Conservation (phyloP, 2,888 invertebrate genomes). For the Zaprionus bogoriensis region DNA sequence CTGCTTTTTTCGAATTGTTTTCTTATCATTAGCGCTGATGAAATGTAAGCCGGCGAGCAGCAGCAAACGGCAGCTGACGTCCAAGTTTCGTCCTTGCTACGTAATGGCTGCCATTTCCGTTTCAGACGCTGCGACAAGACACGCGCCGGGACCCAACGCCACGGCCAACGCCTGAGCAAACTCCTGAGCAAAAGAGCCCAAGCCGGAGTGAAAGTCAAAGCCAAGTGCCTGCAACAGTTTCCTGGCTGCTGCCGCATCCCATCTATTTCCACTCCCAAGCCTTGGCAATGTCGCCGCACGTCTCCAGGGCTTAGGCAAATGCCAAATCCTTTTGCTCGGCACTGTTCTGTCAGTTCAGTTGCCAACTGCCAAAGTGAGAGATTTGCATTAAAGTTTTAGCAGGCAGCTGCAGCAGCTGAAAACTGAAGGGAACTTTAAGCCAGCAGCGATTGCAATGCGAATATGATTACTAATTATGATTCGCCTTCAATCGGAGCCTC, state of each 20-base stretch:
- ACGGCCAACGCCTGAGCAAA: constrained; percentile 21
- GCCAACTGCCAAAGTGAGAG: constrained; percentile 42
- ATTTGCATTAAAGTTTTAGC: constrained; percentile 49
- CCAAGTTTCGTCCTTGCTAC: constrained; percentile 60
- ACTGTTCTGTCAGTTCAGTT: too few species aligned
- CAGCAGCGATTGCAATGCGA: background rate
- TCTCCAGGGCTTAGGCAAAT: constrained; percentile 58
- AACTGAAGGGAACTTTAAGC: constrained; percentile 12
- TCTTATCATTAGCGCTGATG: constrained; percentile 74
- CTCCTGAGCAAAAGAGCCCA: too few species aligned
- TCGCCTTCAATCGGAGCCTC: too few species aligned
- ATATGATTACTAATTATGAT: too few species aligned
- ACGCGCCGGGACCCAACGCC: constrained; percentile 39
- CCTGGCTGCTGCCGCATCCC: too few species aligned
- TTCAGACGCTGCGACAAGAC: constrained; percentile 55
- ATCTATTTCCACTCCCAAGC: background rate
- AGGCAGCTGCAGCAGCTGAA: constrained; percentile 7
- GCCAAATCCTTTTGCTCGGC: constrained; percentile 60
- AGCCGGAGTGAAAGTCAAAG: too few species aligned
- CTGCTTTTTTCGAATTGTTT: constrained; percentile 59
- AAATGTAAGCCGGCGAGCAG: constrained; percentile 62
- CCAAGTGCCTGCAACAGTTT: too few species aligned
- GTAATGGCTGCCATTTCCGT: constrained; percentile 72
- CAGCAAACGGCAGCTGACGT: constrained; percentile 32
- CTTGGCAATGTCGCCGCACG: constrained; percentile 12